A percentile compares a stretch with the other conserved stretches of the same genome.
These are phyloP conservation scores for Helleia helle DNA, from an alignment of 2,888 invertebrate genomes.

Conservation along the genomic window DNA sequence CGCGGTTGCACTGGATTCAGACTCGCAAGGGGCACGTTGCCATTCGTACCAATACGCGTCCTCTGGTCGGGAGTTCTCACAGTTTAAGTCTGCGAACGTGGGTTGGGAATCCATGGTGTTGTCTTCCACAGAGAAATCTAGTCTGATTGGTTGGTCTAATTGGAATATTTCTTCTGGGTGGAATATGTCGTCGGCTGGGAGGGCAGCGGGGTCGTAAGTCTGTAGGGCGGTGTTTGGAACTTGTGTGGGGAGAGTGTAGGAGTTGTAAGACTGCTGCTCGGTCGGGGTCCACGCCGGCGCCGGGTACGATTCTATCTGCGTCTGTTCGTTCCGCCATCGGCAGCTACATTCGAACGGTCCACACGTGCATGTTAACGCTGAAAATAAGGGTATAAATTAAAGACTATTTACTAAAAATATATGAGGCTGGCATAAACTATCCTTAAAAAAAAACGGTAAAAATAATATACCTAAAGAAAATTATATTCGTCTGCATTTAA, in stretches of 20 bases:
- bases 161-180: slow-evolving; percentile 87
- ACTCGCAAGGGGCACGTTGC: slow-evolving; percentile 59
- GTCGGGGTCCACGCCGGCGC: slow-evolving; percentile 47
- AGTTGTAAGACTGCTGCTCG: slow-evolving; percentile 42
- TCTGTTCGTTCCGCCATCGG: slow-evolving; percentile 57
- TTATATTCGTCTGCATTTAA: too few species aligned
- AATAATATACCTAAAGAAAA: too few species aligned
- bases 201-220: slow-evolving; percentile 74
- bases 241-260: slow-evolving; percentile 39
- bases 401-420: neutral
- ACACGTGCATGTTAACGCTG: slow-evolving; percentile 80
- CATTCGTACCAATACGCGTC: slow-evolving; percentile 75
- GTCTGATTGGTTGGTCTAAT: slow-evolving; percentile 80
- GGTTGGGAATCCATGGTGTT: slow-evolving; percentile 76
- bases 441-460: too few species aligned
- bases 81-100: slow-evolving; percentile 81
- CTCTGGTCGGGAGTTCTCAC: slow-evolving; percentile 79
- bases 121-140: slow-evolving; percentile 74
- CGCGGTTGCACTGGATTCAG: slow-evolving; percentile 70
- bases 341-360: slow-evolving; percentile 85
- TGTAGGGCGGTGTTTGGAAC: slow-evolving; percentile 49
- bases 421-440: too few species aligned
- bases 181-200: slow-evolving; percentile 79
- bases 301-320: slow-evolving; percentile 44
- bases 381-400: neutral